phyloP scores from a whole-genome alignment of 2,113 vertebrate genomes.

The Pelodiscus sinensis region DNA sequence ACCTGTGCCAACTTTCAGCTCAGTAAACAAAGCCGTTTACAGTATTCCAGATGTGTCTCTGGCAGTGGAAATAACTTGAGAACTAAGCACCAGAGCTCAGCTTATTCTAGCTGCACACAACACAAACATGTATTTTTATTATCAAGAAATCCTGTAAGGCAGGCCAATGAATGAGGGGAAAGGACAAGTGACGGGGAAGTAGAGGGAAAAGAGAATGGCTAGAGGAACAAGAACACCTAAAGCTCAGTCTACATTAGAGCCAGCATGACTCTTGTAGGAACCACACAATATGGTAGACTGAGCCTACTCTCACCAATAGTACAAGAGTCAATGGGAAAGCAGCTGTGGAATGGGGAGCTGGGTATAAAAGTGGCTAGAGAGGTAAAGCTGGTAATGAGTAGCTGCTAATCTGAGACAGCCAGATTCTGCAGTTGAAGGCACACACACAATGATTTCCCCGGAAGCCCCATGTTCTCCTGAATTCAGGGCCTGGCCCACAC shows the following conservation, averaged over 20 bases:
- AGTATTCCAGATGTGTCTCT: neutral
- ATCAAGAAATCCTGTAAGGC: neutral
- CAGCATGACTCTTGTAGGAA: neutral
- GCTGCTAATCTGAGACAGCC: neutral
- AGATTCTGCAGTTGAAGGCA: neutral
- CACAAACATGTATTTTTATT: neutral
- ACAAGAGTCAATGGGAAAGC: neutral
- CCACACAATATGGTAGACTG: neutral
- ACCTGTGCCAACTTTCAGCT: neutral
- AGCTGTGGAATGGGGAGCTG: neutral
- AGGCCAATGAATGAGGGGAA: neutral
- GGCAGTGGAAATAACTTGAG: neutral
- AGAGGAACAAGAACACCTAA: neutral
- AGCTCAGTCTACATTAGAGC: neutral
- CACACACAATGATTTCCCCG: neutral
- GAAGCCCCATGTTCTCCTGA: neutral
- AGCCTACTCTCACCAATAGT: neutral
- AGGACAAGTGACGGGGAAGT: neutral
- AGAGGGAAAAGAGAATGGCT: neutral
- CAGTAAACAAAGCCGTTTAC: constrained; percentile 5
- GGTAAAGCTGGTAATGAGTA: neutral
- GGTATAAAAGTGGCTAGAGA: neutral
- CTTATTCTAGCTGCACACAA: neutral
- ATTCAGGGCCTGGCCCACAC: neutral
- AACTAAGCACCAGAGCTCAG: neutral